A percentile compares a stretch with the other conserved stretches of the same genome.
phyloP scores from a whole-genome alignment of 2,888 invertebrate species.

The Dusona sp. region DNA sequence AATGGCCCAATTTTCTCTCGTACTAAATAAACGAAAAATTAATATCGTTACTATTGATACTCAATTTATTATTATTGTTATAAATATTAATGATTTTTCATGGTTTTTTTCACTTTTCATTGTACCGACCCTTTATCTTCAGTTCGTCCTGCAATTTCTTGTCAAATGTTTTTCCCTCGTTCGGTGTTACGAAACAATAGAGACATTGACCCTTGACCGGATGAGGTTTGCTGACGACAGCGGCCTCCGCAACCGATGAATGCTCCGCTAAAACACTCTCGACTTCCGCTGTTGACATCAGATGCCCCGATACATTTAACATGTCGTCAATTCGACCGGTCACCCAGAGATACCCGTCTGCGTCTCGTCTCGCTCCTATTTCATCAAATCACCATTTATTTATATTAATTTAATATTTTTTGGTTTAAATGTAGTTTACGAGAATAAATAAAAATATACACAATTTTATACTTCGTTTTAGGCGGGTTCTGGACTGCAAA shows the following conservation, averaged over 20 bases:
- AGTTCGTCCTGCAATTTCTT: constrained; percentile 90
- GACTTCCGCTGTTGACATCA: constrained; percentile 98
- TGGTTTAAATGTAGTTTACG: not conserved
- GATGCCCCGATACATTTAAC: constrained; percentile 99
- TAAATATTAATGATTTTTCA: constrained; percentile 3
- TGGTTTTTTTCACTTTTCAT: not conserved
- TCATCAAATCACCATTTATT: not conserved
- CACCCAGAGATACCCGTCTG: constrained; percentile 98
- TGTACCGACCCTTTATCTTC: constrained; percentile 86
- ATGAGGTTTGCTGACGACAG: constrained; percentile 98
- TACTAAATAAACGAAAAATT: constrained; percentile 86
- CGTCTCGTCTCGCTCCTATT: constrained; percentile 93
- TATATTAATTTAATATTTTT: not conserved
- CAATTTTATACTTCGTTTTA: not conserved
- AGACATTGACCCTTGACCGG: constrained; percentile 98
- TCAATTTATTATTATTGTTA: not conserved
- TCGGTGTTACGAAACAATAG: constrained; percentile 98
- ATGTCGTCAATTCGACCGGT: constrained; percentile 99
- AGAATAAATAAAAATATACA: not conserved
- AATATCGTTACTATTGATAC: not conserved
- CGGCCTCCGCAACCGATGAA: constrained; percentile 94
- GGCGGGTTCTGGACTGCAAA: not conserved
- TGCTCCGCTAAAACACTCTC: constrained; percentile 93
- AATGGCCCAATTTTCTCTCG: constrained; percentile 97
- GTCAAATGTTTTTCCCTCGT: constrained; percentile 90